These are phyloP conservation scores for Auanema sp. DNA, from an alignment of 2,888 invertebrate species.

Conservation along the genomic window DNA sequence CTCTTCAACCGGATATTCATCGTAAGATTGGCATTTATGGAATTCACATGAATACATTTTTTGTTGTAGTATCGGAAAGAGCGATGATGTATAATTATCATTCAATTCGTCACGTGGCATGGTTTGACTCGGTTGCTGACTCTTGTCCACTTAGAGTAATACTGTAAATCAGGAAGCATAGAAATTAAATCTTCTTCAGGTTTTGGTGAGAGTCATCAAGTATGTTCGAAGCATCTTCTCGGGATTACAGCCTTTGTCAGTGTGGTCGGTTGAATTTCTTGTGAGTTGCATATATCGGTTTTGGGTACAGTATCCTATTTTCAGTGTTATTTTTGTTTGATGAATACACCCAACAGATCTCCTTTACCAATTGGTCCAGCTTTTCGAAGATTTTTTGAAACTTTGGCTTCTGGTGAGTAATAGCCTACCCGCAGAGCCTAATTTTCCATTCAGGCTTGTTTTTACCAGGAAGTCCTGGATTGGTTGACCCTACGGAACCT, in stretches of 20 bases:
- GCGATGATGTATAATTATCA: conserved; percentile 86
- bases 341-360: conserved; percentile 74
- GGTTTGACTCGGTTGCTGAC: conserved; percentile 97
- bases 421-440: background rate
- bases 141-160: conserved; percentile 72
- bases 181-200: conserved; percentile 5
- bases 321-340: conserved; percentile 87
- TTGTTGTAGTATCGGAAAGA: conserved; percentile 71
- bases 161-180: no score
- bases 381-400: conserved; percentile 82
- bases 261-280: conserved; percentile 94
- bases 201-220: conserved; percentile 84
- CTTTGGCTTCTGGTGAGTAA: conserved; percentile 81
- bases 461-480: conserved; percentile 78
- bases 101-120: conserved; percentile 90
- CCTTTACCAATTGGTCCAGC: conserved; percentile 89
- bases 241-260: conserved; percentile 85
- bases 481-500: conserved; percentile 73
- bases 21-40: conserved; percentile 61
- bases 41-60: conserved; percentile 15
- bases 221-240: conserved; percentile 87
- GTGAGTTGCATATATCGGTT: conserved; percentile 62
- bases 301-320: conserved; percentile 25
- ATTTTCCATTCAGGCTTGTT: conserved; percentile 71
- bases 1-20: conserved; percentile 84